Base-by-base conservation (phyloP, 1,140 invertebrate genomes). In the Periplaneta americana region DNA sequence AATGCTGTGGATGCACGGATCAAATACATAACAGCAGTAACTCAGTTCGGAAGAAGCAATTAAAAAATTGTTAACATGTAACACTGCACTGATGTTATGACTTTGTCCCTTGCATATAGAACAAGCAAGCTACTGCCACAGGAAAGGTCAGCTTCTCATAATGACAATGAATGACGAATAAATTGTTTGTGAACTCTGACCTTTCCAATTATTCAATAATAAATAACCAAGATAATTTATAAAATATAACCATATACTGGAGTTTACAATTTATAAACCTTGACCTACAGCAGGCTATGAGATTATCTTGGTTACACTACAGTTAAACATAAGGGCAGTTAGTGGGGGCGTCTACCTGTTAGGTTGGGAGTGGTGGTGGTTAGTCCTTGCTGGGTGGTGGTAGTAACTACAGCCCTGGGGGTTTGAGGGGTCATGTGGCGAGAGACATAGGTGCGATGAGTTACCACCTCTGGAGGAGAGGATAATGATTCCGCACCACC, bases 331-430 rank as follows among this genome's bases (percentile, higher is more conserved):
- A 18, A 77, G 81, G 22, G 39, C n/a, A 39, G 6, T 22, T 81
- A 82, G 76, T 37, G 82, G 80, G 82, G 81, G 77, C 79, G 37
- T 76, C 82, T 84, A 84, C 83, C 83, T 83, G 83, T 84, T 83
- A 82, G 79, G 77, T 80, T 78, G 80, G 82, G 74, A 81, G 83
- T 77, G 34, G 80, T 81, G 37, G 78, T 75, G 78, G 82, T 79
- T 80, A 83, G 18, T 33, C 32, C 32, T 35, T 35, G 35, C 33
- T 48, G 35, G 79, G 77, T 80, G 80, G 83, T 76, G 75, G 83
- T 48, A 57, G 81, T 81, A 48, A 79, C 66, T 34, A 82, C 76
- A 78, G 79, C 39, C 79, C 76, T 78, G 32, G 57, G 75, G 36
- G 34, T n/a, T 31, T 77, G 81, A 80, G 28, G 81, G 76, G 28